phyloP scores from a whole-genome alignment of 2,888 invertebrate genomes.

The Meiosimyza platycephala region DNA sequence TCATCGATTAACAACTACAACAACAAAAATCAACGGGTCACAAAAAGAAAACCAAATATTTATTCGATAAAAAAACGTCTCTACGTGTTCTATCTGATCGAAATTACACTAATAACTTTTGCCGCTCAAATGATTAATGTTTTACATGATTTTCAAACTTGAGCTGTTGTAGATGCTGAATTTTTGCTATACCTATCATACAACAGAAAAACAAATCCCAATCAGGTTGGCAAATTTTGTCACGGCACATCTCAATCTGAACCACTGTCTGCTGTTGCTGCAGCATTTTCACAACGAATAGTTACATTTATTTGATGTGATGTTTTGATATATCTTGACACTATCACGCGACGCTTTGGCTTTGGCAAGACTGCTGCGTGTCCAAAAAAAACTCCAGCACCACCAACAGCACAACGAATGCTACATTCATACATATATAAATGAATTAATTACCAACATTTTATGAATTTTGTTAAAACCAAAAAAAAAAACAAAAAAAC shows the following conservation, averaged over 20 bases:
- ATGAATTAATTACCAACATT: slow-evolving; percentile 64
- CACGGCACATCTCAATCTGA: background rate
- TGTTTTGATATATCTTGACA: slow-evolving; percentile 68
- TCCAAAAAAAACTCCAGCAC: slow-evolving; percentile 38
- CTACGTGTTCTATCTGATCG: too few relatives aligned
- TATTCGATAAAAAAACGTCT: too few relatives aligned
- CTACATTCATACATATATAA: slow-evolving; percentile 45
- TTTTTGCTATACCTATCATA: background rate
- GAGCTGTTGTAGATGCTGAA: too few relatives aligned
- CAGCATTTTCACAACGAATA: slow-evolving; percentile 49
- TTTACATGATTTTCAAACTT: too few relatives aligned
- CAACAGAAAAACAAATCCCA: background rate
- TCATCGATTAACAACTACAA: too few relatives aligned
- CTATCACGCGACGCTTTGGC: slow-evolving; percentile 62
- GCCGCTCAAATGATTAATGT: too few relatives aligned
- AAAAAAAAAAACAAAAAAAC: slow-evolving; percentile 18
- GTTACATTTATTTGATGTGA: slow-evolving; percentile 66
- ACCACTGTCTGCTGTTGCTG: slow-evolving; percentile 8
- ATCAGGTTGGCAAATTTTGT: background rate
- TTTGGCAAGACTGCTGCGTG: slow-evolving; percentile 36
- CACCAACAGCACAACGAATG: slow-evolving; percentile 40
- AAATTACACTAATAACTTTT: too few relatives aligned
- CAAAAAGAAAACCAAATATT: too few relatives aligned
- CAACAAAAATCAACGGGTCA: too few relatives aligned
- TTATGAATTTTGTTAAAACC: slow-evolving; percentile 48